These are phyloP conservation scores for Himalopsyche tibetana DNA, from an alignment of 2,888 invertebrate genomes.

Conservation along the genomic window DNA sequence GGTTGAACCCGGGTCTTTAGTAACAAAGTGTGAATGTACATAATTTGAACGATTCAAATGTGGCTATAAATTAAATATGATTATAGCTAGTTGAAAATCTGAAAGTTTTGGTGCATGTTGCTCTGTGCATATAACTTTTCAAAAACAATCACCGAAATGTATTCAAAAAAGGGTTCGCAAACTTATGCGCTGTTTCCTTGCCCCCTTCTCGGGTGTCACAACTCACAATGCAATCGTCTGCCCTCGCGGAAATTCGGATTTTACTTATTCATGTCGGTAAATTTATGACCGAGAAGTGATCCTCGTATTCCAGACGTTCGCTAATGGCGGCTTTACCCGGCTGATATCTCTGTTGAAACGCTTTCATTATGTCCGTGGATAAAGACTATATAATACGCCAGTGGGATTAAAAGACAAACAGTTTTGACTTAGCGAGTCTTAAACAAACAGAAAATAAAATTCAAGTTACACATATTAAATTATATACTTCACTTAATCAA, in stretches of 20 bases:
- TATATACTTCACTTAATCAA: no score
- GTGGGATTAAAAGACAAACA: background rate
- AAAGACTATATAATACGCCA: background rate
- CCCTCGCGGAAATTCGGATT: conserved; percentile 15
- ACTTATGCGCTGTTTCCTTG: background rate
- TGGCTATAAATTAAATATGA: no score
- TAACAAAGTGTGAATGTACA: no score
- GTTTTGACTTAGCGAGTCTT: background rate
- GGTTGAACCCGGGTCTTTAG: no score
- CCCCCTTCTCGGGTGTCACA: background rate
- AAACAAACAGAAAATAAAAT: no score
- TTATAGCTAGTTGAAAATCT: background rate
- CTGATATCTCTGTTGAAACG: conserved; percentile 4
- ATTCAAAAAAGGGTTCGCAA: background rate
- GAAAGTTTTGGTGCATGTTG: background rate
- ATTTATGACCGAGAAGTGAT: conserved; percentile 49
- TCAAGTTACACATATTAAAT: no score
- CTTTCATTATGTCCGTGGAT: background rate
- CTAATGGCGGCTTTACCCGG: conserved; percentile 30
- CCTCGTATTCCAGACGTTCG: conserved; percentile 39
- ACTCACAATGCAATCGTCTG: conserved; percentile 23
- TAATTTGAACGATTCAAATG: no score
- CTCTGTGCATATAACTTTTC: background rate
- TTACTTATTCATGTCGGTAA: conserved; percentile 46
- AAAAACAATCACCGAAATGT: conserved; percentile 6